Conservation (phyloP, 2,888 invertebrate genomes). For the Synergus itoensis region DNA sequence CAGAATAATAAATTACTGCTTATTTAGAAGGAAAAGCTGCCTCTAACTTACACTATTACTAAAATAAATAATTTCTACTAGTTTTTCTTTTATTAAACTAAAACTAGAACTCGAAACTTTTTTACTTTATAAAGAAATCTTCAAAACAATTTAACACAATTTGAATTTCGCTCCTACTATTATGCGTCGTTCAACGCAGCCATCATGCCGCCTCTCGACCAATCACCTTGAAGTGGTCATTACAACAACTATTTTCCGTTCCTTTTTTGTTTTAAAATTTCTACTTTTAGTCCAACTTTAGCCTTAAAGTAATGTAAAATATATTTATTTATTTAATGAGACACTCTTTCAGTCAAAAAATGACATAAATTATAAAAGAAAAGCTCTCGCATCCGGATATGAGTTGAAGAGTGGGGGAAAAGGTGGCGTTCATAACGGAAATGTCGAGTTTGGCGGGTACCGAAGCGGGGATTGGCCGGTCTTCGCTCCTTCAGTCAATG, state of each 20-base stretch:
- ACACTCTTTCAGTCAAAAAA: neutral
- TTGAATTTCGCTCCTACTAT: neutral
- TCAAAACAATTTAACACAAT: neutral
- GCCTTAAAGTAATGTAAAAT: neutral
- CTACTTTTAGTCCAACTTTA: neutral
- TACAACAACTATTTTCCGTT: neutral
- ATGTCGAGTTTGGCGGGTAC: constrained; percentile 59
- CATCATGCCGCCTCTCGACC: too few relatives aligned
- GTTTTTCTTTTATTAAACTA: neutral
- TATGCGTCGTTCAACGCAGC: too few relatives aligned
- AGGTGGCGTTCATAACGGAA: constrained; percentile 57
- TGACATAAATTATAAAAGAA: neutral
- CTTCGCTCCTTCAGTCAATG: constrained; percentile 67
- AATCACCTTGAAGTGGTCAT: neutral
- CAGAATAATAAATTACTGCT: neutral
- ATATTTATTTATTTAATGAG: neutral
- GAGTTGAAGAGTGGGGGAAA: constrained; percentile 44
- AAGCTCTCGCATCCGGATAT: neutral
- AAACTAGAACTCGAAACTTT: neutral
- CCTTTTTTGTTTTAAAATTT: neutral
- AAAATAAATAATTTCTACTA: neutral
- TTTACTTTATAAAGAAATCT: too few relatives aligned
- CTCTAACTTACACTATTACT: neutral
- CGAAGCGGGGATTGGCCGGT: constrained; percentile 64
- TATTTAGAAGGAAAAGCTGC: neutral